Conservation (phyloP, 2,888 invertebrate genomes). For the Aleiodes alternator region DNA sequence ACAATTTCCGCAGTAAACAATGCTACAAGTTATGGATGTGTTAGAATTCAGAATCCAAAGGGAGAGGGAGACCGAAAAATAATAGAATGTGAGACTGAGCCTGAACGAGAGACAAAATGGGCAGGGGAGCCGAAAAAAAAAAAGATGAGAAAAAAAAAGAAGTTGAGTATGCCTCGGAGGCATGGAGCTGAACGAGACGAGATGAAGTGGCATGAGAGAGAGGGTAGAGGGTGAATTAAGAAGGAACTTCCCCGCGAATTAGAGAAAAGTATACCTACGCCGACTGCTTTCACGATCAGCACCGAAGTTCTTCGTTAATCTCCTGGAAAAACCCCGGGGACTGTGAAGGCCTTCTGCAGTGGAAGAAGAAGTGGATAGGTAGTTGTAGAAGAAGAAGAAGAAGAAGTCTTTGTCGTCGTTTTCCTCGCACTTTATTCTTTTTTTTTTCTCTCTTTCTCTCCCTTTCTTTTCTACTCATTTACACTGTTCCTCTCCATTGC, state of each 20-base stretch:
- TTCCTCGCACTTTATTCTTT: slow-evolving; percentile 39
- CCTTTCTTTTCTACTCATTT: slow-evolving; percentile 44
- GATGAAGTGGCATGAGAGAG: slow-evolving; percentile 29
- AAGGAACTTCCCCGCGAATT: slow-evolving; percentile 67
- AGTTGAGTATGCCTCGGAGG: slow-evolving; percentile 44
- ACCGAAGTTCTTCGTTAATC: slow-evolving; percentile 68
- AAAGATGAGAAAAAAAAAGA: slow-evolving; percentile 41
- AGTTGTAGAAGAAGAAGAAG: slow-evolving; percentile 54
- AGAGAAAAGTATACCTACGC: slow-evolving; percentile 68
- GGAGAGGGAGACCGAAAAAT: slow-evolving; percentile 35
- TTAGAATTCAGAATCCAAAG: slow-evolving; percentile 29
- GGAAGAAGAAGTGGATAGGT: slow-evolving; percentile 52
- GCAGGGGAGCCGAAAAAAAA: slow-evolving; percentile 29
- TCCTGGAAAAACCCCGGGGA: slow-evolving; percentile 59
- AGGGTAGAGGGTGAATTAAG: slow-evolving; percentile 49
- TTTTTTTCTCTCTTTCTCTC: background rate
- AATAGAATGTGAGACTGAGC: slow-evolving; percentile 47
- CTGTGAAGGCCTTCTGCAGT: slow-evolving; percentile 56
- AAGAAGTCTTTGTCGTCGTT: slow-evolving; percentile 54
- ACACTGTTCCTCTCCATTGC: slow-evolving; percentile 40
- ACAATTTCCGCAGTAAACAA: slow-evolving; percentile 35
- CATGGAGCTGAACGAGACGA: slow-evolving; percentile 43
- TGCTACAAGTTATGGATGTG: slow-evolving; percentile 13
- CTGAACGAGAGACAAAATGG: slow-evolving; percentile 5
- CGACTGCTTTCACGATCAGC: slow-evolving; percentile 58